Evolutionary conservation across 2,797 vertebrate genomes (phyloP).

Genomic region (Brotula barbata): DNA sequence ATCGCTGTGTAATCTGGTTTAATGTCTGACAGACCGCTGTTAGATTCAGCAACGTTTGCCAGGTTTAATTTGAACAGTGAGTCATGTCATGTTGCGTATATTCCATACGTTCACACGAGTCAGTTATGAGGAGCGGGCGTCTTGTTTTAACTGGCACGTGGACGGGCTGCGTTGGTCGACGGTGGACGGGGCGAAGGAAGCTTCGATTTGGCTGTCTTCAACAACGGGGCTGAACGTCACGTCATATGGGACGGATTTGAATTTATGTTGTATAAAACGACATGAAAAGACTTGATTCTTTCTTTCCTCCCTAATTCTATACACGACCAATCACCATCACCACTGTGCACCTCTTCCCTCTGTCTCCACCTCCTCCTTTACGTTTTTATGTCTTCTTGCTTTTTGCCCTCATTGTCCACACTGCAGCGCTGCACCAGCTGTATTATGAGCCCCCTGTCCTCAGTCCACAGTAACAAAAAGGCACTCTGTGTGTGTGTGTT

Average conservation of each 20-base stretch:
- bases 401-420: constrained; percentile 14
- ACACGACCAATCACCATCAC: constrained; percentile 16
- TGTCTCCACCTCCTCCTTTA: constrained; percentile 31
- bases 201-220: constrained; percentile 30
- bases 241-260: constrained; percentile 8
- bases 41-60: constrained; percentile 30
- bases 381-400: constrained; percentile 38
- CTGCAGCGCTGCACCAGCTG: constrained; percentile 7
- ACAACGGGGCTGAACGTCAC: constrained; percentile 14
- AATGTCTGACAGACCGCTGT: constrained; percentile 40
- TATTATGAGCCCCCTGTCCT: constrained; percentile 30
- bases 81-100: constrained; percentile 31
- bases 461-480: constrained; percentile 36
- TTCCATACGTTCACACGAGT: constrained; percentile 25
- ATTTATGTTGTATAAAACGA: constrained; percentile 26
- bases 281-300: constrained; percentile 71
- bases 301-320: constrained; percentile 48
- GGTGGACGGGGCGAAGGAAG: constrained; percentile 17
- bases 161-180: background rate
- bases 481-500: constrained; percentile 31
- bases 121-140: constrained; percentile 43
- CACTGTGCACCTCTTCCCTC: constrained; percentile 39
- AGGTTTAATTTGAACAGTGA: constrained; percentile 41
- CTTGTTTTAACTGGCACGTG: constrained; percentile 50
- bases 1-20: constrained; percentile 40